Base-by-base conservation (phyloP, 2,797 vertebrate genomes). In the Silurus lanzhouensis region DNA sequence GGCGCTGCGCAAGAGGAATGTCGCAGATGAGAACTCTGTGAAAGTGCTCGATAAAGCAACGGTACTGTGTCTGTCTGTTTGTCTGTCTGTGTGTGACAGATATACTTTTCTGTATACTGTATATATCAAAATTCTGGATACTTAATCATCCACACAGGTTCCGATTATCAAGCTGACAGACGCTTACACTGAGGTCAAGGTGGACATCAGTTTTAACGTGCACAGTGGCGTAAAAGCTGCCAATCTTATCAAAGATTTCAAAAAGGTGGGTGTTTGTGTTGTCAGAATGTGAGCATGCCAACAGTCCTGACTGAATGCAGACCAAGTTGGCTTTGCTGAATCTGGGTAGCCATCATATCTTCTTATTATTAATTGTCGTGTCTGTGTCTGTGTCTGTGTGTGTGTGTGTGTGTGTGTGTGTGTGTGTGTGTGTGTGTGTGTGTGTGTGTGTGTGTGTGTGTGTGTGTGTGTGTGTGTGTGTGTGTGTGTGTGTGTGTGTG, bases 161-260 rank as follows among this genome's bases (percentile, higher is more conserved):
- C 98, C 98, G 87, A 99, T 99, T 91, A 99, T 99, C 91, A 99
- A 99, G 91, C 94, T 99, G 91, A 99, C 97, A 1, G 98, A 99
- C 93, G 97, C 96, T 58, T 95, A 95, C 93, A 99, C 98, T 15
- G 98, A 99, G 91, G 98, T 99, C 86, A 99, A 99, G 95, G 98
- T 99, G 90, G 98, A 99, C 94, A 99, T 99, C 95, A 99, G 98
- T 95, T 99, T 99, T 95, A 99, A 99, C 81, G 96, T 99, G 89
- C 97, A 97, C 89, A 99, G 97, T 0, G 98, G 98, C 0, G 96
- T 99, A 71, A 97, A 98, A 94, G 97, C 98, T 79, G 97, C 97
- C 77, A 94, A 96, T 83, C 97, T 99, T 90, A 99, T 99, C 93
- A 98, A 96, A 95, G 98, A 99, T 88, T 99, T 98, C 93, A 99